These are phyloP conservation scores for Bruchidius siliquastri DNA, from an alignment of 2,888 invertebrate species.

Conservation along the genomic window DNA sequence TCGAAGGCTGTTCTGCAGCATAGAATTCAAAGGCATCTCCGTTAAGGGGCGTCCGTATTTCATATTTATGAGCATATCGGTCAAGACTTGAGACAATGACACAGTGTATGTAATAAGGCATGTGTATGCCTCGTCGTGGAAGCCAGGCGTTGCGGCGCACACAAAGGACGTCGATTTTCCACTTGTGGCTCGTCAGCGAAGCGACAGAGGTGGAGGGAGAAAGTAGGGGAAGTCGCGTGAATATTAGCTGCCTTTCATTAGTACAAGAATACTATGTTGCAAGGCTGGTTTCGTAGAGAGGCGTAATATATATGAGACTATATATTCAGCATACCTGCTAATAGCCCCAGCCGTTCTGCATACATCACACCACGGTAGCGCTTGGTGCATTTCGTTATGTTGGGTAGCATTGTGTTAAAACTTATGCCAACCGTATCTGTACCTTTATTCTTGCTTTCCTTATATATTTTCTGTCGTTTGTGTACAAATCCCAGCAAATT, in stretches of 20 bases:
- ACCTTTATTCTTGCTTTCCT: too few relatives aligned
- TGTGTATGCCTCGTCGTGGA: not conserved
- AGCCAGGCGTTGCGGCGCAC: not conserved
- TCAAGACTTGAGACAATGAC: not conserved
- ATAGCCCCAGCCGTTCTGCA: too few relatives aligned
- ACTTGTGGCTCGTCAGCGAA: not conserved
- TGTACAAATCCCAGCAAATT: too few relatives aligned
- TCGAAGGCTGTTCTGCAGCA: not conserved
- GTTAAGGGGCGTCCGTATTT: not conserved
- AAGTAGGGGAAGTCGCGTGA: not conserved
- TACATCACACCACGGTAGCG: too few relatives aligned
- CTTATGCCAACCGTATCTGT: too few relatives aligned
- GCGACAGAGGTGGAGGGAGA: not conserved
- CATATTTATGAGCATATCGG: not conserved
- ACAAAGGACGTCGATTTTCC: not conserved
- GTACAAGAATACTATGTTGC: not conserved
- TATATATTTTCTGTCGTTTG: too few relatives aligned
- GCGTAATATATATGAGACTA: too few relatives aligned
- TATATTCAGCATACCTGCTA: too few relatives aligned
- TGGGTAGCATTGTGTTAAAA: too few relatives aligned
- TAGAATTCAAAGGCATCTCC: not conserved
- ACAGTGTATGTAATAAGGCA: not conserved
- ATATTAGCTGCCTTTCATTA: not conserved
- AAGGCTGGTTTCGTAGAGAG: too few relatives aligned
- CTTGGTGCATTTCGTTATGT: too few relatives aligned